phyloP scores from a whole-genome alignment of 2,888 invertebrate genomes.

The Drosophila siamana region DNA sequence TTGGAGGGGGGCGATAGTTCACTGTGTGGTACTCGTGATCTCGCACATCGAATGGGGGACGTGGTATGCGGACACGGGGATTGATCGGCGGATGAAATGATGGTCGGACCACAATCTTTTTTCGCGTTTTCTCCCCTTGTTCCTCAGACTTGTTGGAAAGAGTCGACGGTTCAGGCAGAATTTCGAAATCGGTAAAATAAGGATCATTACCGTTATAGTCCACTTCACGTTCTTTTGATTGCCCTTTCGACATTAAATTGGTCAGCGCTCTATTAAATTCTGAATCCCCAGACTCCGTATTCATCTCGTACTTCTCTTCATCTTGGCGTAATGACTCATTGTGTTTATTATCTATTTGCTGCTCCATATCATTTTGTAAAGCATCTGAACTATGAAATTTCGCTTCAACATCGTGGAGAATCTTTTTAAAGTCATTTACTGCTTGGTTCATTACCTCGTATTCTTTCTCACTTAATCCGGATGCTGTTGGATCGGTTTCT shows the following conservation, averaged over 20 bases:
- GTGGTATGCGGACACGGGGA: slow-evolving; percentile 63
- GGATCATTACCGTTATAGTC: slow-evolving; percentile 44
- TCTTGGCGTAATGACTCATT: not conserved
- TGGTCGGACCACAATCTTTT: slow-evolving; percentile 21
- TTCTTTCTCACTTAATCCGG: not conserved
- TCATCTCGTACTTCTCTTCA: not conserved
- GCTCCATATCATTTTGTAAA: not conserved
- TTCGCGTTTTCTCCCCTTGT: not conserved
- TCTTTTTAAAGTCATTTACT: not conserved
- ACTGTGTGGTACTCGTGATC: slow-evolving; percentile 66
- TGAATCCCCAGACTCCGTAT: not conserved
- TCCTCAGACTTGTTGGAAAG: not conserved
- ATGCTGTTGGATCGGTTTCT: not conserved
- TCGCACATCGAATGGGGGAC: slow-evolving; percentile 66
- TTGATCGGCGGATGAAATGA: slow-evolving; percentile 62
- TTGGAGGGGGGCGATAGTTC: slow-evolving; percentile 22
- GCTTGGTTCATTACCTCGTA: slow-evolving; percentile 1
- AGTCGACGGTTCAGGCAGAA: not conserved
- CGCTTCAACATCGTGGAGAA: not conserved
- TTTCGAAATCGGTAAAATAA: slow-evolving; percentile 9
- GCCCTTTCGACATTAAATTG: slow-evolving; percentile 13
- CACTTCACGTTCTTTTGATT: slow-evolving; percentile 3
- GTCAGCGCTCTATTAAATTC: not conserved
- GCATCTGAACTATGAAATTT: not conserved
- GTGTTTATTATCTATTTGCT: too few relatives aligned